Base-by-base conservation (phyloP, 2,113 vertebrate genomes). In the Siniperca chuatsi region DNA sequence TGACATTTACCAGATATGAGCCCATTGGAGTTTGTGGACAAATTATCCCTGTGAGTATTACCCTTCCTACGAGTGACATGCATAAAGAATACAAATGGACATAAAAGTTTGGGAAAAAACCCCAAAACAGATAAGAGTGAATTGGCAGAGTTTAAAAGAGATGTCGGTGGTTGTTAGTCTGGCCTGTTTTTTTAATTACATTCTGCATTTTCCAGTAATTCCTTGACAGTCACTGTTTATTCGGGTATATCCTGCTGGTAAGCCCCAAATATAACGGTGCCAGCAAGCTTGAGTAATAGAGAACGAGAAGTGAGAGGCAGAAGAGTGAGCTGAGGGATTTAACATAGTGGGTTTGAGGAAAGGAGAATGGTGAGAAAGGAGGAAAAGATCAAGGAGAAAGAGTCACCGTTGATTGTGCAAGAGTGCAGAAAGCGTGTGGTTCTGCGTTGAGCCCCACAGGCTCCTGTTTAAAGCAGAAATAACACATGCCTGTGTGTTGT, bases 11-110 rank as follows among this genome's bases (percentile, higher is more conserved):
- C 92, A 97, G 97, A 95, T 96, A 98, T 10, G 98, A 99, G 94
- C 98, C 98, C 88, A 98, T 99, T 7, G 98, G 98, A 91, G 98
- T 99, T 83, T 99, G 98, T 92, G 98, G 98, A 97, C 98, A 99
- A 97, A 99, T 99, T 96, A 97, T 99, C 94, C 98, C 98, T 62
- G 98, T 99, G 94, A 99, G 98, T 99, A 95, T 90, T 81, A 89
- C 91, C 85, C 92, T 94, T 94, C 92, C 50, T 79, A 64, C 42
- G 61, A 69, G 73, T 88, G 92, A 83, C 82, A 87, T 90, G 87
- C 89, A 81, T 58, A 68, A 83, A 69, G n/a, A 55, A 82, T 64
- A 90, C 84, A 93, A 94, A 68, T 23, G 29, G 40, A 80, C 66
- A 82, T 21, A 58, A 66, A 86, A 81, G 12, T 37, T 42, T 13